Conservation (phyloP, 2,888 invertebrate genomes). For the Orgyia antiqua region DNA sequence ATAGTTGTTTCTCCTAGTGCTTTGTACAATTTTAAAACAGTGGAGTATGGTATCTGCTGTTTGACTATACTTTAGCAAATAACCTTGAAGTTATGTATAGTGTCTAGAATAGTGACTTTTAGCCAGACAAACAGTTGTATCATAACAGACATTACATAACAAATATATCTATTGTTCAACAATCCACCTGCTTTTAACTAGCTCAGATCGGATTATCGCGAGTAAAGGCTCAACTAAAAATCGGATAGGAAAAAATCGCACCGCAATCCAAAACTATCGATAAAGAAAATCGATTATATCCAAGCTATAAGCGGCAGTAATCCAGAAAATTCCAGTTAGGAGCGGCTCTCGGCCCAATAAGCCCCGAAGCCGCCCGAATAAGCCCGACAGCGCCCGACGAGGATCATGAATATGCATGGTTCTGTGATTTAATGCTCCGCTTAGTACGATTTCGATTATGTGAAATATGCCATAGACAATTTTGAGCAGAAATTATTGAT, state of each 20-base stretch:
- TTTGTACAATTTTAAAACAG: no score
- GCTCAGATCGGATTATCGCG: no score
- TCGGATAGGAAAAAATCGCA: slow-evolving; percentile 12
- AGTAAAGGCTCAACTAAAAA: slow-evolving; percentile 19
- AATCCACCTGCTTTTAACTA: no score
- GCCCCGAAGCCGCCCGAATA: slow-evolving; percentile 14
- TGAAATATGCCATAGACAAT: slow-evolving; percentile 9
- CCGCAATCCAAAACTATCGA: slow-evolving; percentile 24
- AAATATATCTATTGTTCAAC: no score
- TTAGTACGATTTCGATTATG: slow-evolving; percentile 21
- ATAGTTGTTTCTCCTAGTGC: no score
- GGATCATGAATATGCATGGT: slow-evolving; percentile 31
- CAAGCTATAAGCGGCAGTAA: slow-evolving; percentile 26
- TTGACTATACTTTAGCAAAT: no score
- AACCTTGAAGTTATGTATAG: no score
- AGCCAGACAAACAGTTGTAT: no score
- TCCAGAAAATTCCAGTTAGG: slow-evolving; percentile 26
- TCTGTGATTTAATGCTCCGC: slow-evolving; percentile 26
- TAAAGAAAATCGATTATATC: slow-evolving; percentile 29
- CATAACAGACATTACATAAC: no score
- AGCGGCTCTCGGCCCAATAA: slow-evolving; percentile 19
- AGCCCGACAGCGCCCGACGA: slow-evolving; percentile 14
- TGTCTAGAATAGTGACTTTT: no score
- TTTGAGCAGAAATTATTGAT: no score
- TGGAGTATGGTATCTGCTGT: no score